Evolutionary conservation across 2,797 vertebrate genomes (phyloP).

Genomic region (Euphonia xanthogaster): DNA sequence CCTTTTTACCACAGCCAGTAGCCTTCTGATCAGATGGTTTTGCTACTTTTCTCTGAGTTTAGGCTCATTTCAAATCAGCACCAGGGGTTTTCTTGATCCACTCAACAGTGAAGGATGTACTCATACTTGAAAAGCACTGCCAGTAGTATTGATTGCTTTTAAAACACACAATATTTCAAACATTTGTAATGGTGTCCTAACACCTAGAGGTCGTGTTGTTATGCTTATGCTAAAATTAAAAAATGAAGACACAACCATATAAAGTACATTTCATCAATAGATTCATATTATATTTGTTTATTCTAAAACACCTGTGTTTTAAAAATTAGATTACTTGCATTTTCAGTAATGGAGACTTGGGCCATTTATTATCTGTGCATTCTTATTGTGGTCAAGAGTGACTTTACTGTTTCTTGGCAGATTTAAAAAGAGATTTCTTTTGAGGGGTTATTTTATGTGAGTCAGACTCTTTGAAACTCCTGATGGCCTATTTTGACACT

Average conservation of each 20-base stretch:
- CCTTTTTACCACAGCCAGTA: background rate
- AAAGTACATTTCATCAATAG: background rate
- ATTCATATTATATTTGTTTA: background rate
- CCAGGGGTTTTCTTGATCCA: background rate
- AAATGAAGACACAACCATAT: no score
- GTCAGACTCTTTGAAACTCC: background rate
- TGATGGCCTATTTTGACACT: background rate
- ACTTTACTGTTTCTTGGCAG: background rate
- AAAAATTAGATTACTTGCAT: background rate
- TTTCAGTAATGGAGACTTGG: background rate
- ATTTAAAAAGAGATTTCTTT: background rate
- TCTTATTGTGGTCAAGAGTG: background rate
- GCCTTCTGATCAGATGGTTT: background rate
- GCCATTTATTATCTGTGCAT: background rate
- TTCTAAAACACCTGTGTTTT: fast-evolving
- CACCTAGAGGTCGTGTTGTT: background rate
- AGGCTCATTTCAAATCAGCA: background rate
- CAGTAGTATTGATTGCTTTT: background rate
- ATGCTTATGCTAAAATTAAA: background rate
- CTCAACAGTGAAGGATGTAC: background rate
- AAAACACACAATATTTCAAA: background rate
- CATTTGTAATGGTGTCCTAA: background rate
- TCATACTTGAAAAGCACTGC: fast-evolving
- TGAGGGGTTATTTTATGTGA: background rate
- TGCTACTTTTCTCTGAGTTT: background rate